Evolutionary conservation across 2,797 vertebrate species (phyloP), one percentile per base, ranked within the genome.

Genomic region (Halcyon smyrnensis): DNA sequence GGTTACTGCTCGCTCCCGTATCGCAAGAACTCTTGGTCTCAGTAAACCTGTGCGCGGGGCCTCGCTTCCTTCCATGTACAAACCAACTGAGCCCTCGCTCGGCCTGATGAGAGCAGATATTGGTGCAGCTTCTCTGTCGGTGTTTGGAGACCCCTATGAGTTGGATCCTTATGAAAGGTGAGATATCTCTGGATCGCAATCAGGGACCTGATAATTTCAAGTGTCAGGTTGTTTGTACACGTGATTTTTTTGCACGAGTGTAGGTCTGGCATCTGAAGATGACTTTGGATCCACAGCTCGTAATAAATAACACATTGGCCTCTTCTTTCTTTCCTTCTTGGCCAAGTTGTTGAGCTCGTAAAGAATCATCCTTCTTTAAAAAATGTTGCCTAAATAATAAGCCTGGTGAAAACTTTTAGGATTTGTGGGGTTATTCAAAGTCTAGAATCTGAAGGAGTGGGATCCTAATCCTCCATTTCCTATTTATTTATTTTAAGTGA

Each of bases 21-120:
- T 99, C 46, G 99, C 99, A 3, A 98, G 96, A 88, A 98, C 97
- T 5, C 98, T 99, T 51, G 98, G 99, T 50, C 98, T 99, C 19
- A 96, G 98, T 20, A 98, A 98, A 51, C 98, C 98, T 15, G 84
- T 97, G 76, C 98, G 45, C 15, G 98, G 98, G 39, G 97, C 98
- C 43, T 98, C 98, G 0, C 64, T 99, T 37, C 99, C 99, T 1
- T 98, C 99, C 2, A 95, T 99, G 30, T 98, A 98, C 94, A 98
- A 98, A 74, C 98, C 99, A 0, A 48, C 84, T 0, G 99, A 99
- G 81, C 98, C 99, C 60, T 99, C 98, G 0, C 97, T 99, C 46
- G 99, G 99, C 57, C 97, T 97, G 89, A 99, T 99, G 99, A 98
- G 99, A 39, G 98, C 98, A 7, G 99, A 99, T 87, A 99, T 99